phyloP scores from a whole-genome alignment of 37 sponge, comb jelly and placozoan genomes.

The Cliona cf. orientalis region DNA sequence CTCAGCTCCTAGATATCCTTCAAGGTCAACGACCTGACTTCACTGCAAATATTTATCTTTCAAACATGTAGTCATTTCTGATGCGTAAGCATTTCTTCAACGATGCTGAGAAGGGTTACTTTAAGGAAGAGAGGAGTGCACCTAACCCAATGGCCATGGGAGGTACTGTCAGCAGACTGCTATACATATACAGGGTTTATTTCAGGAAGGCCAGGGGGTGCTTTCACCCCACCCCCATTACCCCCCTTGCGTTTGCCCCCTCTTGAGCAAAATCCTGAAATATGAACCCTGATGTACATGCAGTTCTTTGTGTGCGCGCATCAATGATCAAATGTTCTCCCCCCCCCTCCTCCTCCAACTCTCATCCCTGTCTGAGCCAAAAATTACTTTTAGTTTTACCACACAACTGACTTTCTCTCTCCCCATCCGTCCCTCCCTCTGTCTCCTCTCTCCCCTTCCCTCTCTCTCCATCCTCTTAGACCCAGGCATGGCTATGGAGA shows the following conservation, averaged over 20 bases:
- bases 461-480: conserved; percentile 47
- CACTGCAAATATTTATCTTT: background rate
- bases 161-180: conserved; percentile 19
- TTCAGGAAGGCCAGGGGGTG: no score
- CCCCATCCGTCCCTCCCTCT: background rate
- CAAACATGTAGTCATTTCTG: conserved; percentile 83
- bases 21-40: background rate
- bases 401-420: no score
- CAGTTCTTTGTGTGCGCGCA: no score
- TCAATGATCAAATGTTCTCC: no score
- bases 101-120: conserved; percentile 81
- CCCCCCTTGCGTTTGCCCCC: no score
- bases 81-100: conserved; percentile 93
- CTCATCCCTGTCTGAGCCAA: no score
- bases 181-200: background rate
- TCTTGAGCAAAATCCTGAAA: no score
- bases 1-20: background rate
- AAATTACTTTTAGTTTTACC: no score
- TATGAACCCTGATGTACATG: no score
- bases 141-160: conserved; percentile 87
- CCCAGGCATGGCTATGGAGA: conserved; percentile 92
- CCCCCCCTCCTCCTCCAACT: no score
- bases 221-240: no score
- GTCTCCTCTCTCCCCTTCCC: conserved; percentile 1
- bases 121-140: conserved; percentile 70